Percentiles rank a stretch among this genome's conserved stretches.
Evolutionary conservation across 2,113 vertebrate genomes (phyloP).

Genomic region (Mugil cephalus): DNA sequence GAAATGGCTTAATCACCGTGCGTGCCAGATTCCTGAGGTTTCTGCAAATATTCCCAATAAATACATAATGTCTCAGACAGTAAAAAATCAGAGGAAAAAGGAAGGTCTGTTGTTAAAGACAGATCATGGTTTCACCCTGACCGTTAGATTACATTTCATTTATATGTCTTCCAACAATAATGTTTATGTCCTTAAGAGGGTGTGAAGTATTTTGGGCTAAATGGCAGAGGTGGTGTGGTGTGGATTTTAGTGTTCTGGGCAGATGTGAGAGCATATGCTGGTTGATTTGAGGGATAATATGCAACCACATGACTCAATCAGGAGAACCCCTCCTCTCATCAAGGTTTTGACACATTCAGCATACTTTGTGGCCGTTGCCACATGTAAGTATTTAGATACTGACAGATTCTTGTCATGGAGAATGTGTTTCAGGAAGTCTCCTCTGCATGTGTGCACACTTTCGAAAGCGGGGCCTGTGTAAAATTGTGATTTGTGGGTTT

Average conservation of each 20-base stretch:
- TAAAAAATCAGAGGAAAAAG: conserved; percentile 26
- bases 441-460: conserved; percentile 59
- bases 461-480: conserved; percentile 44
- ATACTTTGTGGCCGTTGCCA: conserved; percentile 72
- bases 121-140: conserved; percentile 69
- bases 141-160: conserved; percentile 67
- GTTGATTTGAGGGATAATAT: conserved; percentile 76
- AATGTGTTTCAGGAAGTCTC: conserved; percentile 69
- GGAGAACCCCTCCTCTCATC: conserved; percentile 75
- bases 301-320: conserved; percentile 81
- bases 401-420: conserved; percentile 75
- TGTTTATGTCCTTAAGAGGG: conserved; percentile 74
- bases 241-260: conserved; percentile 47
- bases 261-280: conserved; percentile 73
- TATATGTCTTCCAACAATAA: conserved; percentile 71
- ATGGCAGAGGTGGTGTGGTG: conserved; percentile 51
- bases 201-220: conserved; percentile 66
- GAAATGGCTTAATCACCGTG: conserved; percentile 50
- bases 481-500: conserved; percentile 50
- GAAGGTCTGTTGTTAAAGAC: conserved; percentile 60
- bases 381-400: conserved; percentile 73
- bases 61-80: conserved; percentile 45
- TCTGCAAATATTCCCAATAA: conserved; percentile 33
- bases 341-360: conserved; percentile 67
- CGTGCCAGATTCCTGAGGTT: conserved; percentile 56